A percentile compares a stretch with the other conserved stretches of the same genome.
phyloP scores from a whole-genome alignment of 2,888 invertebrate species.

The Xestobium rufovillosum region DNA sequence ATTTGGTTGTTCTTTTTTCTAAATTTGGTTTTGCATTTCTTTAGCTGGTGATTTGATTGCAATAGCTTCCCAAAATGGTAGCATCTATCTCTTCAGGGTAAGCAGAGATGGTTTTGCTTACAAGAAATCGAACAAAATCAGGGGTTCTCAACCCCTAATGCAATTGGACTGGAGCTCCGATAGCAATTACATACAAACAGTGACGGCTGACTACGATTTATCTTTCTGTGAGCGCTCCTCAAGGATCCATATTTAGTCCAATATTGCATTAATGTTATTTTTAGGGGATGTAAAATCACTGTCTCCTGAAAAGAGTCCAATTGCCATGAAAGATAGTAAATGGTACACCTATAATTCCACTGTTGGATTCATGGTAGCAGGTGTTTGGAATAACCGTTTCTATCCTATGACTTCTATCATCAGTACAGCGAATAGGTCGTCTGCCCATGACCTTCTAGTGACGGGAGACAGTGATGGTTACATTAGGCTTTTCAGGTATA shows the following conservation, averaged over 20 bases:
- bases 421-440: slow-evolving; percentile 72
- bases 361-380: slow-evolving; percentile 78
- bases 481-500: slow-evolving; percentile 72
- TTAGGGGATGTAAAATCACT: slow-evolving; percentile 84
- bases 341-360: slow-evolving; percentile 85
- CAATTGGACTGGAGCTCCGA: slow-evolving; percentile 90
- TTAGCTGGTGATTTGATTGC: slow-evolving; percentile 81
- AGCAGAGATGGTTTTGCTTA: slow-evolving; percentile 85
- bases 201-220: slow-evolving; percentile 83
- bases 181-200: slow-evolving; percentile 79
- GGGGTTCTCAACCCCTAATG: slow-evolving; percentile 75
- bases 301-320: slow-evolving; percentile 78
- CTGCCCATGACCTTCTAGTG: slow-evolving; percentile 74
- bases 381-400: slow-evolving; percentile 85
- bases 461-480: slow-evolving; percentile 88
- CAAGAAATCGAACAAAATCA: slow-evolving; percentile 81
- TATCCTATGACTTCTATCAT: slow-evolving; percentile 79
- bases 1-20: background rate
- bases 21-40: slow-evolving; percentile 24
- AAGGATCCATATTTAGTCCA: slow-evolving; percentile 1
- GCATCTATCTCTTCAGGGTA: slow-evolving; percentile 73
- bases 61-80: slow-evolving; percentile 86
- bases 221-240: slow-evolving; percentile 69
- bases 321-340: slow-evolving; percentile 85
- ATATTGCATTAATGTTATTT: slow-evolving; percentile 27